These are phyloP conservation scores for Copidosoma aretas DNA, from an alignment of 2,888 invertebrate species.

Conservation along the genomic window DNA sequence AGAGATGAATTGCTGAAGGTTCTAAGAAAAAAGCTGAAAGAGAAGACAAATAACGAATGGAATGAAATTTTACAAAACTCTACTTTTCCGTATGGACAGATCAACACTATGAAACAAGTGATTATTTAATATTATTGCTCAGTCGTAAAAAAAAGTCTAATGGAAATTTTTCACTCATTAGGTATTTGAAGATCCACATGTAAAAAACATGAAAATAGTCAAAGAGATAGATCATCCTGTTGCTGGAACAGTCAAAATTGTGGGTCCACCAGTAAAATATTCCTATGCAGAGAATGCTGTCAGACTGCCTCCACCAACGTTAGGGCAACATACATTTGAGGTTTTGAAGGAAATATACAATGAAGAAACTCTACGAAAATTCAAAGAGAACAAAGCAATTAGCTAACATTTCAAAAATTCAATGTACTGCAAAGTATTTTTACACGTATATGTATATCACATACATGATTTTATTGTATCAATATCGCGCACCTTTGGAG, in stretches of 20 bases:
- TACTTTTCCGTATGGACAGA: slow-evolving; percentile 86
- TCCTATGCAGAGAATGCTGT: slow-evolving; percentile 75
- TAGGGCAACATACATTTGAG: slow-evolving; percentile 88
- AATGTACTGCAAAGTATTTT: slow-evolving; percentile 29
- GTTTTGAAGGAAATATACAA: slow-evolving; percentile 74
- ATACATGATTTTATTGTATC: too few relatives aligned
- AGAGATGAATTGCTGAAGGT: slow-evolving; percentile 72
- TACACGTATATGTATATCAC: background rate
- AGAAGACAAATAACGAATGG: slow-evolving; percentile 80
- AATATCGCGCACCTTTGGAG: too few relatives aligned
- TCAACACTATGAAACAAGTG: slow-evolving; percentile 82
- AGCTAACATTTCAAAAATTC: slow-evolving; percentile 53
- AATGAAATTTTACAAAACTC: slow-evolving; percentile 72
- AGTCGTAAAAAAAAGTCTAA: slow-evolving; percentile 10
- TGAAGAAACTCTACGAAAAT: slow-evolving; percentile 66
- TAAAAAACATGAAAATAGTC: slow-evolving; percentile 75
- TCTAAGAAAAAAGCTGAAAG: slow-evolving; percentile 68
- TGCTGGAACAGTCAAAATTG: slow-evolving; percentile 76
- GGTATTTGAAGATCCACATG: slow-evolving; percentile 88
- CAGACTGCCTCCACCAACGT: slow-evolving; percentile 77
- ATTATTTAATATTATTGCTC: slow-evolving; percentile 9
- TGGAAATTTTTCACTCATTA: slow-evolving; percentile 44
- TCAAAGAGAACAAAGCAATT: slow-evolving; percentile 63
- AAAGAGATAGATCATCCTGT: slow-evolving; percentile 74
- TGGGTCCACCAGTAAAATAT: slow-evolving; percentile 87